A percentile compares a stretch with the other conserved stretches of the same genome.
Evolutionary conservation across 2,113 vertebrate genomes (phyloP).

Genomic region (Oreochromis spilurus): DNA sequence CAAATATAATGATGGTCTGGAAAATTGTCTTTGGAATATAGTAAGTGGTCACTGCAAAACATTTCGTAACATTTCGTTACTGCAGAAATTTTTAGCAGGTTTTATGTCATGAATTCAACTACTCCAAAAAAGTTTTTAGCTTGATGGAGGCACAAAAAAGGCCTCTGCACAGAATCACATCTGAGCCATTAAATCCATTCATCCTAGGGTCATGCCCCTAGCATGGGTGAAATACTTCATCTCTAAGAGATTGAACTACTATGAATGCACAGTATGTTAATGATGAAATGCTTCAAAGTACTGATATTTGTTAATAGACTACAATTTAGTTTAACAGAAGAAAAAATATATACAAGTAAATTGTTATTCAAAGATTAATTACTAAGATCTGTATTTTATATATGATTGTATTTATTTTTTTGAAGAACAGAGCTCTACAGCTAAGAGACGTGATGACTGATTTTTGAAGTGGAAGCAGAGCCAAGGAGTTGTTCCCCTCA

Average conservation of each 20-base stretch:
- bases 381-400: not conserved
- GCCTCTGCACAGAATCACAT: not conserved
- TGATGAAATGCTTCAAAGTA: not conserved
- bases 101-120: not conserved
- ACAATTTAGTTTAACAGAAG: not conserved
- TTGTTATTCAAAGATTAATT: not conserved
- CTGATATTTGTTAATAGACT: not conserved
- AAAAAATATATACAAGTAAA: not conserved
- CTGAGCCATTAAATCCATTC: not conserved
- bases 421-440: not conserved
- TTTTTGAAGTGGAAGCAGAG: not conserved
- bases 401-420: not conserved
- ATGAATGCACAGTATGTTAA: not conserved
- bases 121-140: not conserved
- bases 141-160: not conserved
- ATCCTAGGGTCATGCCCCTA: not conserved
- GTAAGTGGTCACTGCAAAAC: not conserved
- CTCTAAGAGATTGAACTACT: not conserved
- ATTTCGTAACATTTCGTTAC: not conserved
- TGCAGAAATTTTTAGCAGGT: not conserved
- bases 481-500: not conserved
- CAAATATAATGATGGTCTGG: not conserved
- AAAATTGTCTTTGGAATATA: not conserved
- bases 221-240: not conserved
- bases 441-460: not conserved